phyloP scores from a whole-genome alignment of 2,113 vertebrate species.

The Chaenocephalus aceratus region DNA sequence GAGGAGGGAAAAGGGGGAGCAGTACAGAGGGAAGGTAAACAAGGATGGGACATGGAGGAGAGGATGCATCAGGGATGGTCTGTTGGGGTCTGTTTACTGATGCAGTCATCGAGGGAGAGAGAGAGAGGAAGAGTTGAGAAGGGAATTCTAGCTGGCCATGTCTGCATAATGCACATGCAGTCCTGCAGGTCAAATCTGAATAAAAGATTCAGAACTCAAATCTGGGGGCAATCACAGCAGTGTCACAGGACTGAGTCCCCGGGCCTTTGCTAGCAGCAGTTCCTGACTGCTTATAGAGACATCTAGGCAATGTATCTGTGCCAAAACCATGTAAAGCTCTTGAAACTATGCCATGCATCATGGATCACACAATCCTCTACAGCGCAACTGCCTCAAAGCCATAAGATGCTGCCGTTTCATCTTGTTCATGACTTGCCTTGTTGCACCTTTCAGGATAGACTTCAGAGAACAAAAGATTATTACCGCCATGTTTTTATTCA shows the following conservation, averaged over 20 bases:
- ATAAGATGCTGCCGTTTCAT: slow-evolving; percentile 29
- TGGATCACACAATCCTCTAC: slow-evolving; percentile 50
- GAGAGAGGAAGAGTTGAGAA: slow-evolving; percentile 26
- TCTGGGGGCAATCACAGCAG: slow-evolving; percentile 32
- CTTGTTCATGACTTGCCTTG: slow-evolving; percentile 1
- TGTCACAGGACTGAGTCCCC: slow-evolving; percentile 47
- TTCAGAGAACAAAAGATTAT: slow-evolving; percentile 25
- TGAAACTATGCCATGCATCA: slow-evolving; percentile 65
- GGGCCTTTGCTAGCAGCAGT: slow-evolving; percentile 33
- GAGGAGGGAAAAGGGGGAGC: slow-evolving; percentile 32
- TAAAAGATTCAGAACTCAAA: slow-evolving; percentile 55
- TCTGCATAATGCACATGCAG: slow-evolving; percentile 73
- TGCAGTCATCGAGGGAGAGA: slow-evolving; percentile 70
- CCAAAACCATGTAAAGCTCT: slow-evolving; percentile 68
- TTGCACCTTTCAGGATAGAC: slow-evolving; percentile 12
- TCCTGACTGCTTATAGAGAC: slow-evolving; percentile 58
- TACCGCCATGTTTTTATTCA: slow-evolving; percentile 14
- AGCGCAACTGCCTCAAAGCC: slow-evolving; percentile 36
- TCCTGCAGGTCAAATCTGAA: slow-evolving; percentile 73
- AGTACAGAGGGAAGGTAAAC: slow-evolving; percentile 66
- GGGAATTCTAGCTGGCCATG: slow-evolving; percentile 60
- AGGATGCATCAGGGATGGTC: slow-evolving; percentile 73
- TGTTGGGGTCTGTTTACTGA: slow-evolving; percentile 77
- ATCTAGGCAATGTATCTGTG: slow-evolving; percentile 41
- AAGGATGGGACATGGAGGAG: slow-evolving; percentile 68